Conservation (phyloP, 2,797 vertebrate genomes). For the Lates japonicus region DNA sequence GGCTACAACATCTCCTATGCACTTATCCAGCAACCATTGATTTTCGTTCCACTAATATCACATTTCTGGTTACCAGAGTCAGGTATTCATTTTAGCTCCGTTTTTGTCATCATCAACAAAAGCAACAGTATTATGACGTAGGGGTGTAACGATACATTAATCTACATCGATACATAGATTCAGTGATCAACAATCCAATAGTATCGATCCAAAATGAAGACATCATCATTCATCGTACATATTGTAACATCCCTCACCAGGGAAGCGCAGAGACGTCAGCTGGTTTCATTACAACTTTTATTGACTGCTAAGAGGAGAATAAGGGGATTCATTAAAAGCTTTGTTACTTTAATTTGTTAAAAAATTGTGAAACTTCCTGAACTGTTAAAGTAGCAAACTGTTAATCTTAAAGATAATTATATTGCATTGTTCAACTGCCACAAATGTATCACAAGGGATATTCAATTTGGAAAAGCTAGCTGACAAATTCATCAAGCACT, state of each 20-base stretch:
- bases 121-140: background rate
- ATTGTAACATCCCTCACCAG: too few relatives aligned
- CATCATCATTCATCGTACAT: too few relatives aligned
- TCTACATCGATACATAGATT: too few relatives aligned
- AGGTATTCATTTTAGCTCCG: background rate
- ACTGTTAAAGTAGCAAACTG: background rate
- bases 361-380: background rate
- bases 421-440: constrained; percentile 3
- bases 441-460: background rate
- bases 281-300: too few relatives aligned
- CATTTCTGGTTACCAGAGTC: background rate
- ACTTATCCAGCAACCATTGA: background rate
- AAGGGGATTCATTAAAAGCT: background rate
- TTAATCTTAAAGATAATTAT: constrained; percentile 14
- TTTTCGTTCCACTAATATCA: constrained; percentile 1
- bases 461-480: background rate
- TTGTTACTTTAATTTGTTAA: background rate
- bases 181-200: too few relatives aligned
- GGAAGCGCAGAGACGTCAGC: too few relatives aligned
- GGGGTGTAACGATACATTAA: too few relatives aligned
- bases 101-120: constrained; percentile 23
- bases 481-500: constrained; percentile 20
- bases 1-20: background rate
- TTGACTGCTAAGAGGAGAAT: background rate
- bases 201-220: too few relatives aligned